Evolutionary conservation across 1,140 invertebrate genomes (phyloP).

Genomic region (Heliconius nattereri): DNA sequence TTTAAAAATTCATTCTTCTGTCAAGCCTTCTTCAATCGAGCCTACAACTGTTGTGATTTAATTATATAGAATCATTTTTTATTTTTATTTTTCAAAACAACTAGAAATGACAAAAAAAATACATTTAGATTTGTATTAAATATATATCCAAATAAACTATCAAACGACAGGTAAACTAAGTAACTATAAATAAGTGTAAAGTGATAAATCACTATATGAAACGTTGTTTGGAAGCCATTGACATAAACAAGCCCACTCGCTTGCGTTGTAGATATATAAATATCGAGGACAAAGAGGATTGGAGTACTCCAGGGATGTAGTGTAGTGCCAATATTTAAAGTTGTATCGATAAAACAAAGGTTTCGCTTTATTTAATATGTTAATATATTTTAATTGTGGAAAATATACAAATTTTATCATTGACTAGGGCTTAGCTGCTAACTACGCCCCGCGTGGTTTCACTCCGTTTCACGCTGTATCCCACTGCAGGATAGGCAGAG

Average conservation of each 20-base stretch:
- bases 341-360: slow-evolving; percentile 14
- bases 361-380: neutral
- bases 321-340: slow-evolving; percentile 21
- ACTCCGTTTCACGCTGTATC: too few relatives aligned
- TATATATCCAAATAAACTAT: neutral
- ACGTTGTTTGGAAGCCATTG: slow-evolving; percentile 44
- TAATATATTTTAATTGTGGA: neutral
- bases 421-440: too few relatives aligned
- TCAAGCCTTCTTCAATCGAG: too few relatives aligned
- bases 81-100: too few relatives aligned
- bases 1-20: too few relatives aligned
- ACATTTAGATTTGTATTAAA: neutral
- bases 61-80: too few relatives aligned
- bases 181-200: slow-evolving; percentile 20
- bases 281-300: slow-evolving; percentile 68
- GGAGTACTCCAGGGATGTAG: slow-evolving; percentile 49
- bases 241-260: slow-evolving; percentile 62
- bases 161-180: neutral
- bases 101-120: neutral
- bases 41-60: too few relatives aligned
- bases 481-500: too few relatives aligned
- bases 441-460: too few relatives aligned
- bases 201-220: slow-evolving; percentile 41
- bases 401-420: neutral
- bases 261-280: slow-evolving; percentile 58